phyloP scores from a whole-genome alignment of 1,140 invertebrate species.

The Holcopasites calliopsidis region DNA sequence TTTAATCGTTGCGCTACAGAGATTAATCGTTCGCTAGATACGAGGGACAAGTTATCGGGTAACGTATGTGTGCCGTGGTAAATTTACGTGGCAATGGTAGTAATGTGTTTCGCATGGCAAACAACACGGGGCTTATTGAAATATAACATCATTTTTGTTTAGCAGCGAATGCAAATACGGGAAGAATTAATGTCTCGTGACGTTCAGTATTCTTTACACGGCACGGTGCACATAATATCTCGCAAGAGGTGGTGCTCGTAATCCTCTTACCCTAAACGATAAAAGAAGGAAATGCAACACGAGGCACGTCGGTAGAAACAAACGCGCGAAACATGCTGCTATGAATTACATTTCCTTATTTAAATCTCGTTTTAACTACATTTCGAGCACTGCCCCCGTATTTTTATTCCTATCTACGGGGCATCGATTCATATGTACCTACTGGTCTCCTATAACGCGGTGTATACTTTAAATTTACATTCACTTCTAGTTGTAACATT shows the following conservation, averaged over 20 bases:
- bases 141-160: not conserved
- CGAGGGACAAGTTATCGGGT: slow-evolving; percentile 32
- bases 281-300: not conserved
- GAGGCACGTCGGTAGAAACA: not conserved
- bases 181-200: not conserved
- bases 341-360: not conserved
- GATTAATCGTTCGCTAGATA: slow-evolving; percentile 41
- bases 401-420: not conserved
- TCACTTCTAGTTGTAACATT: not conserved
- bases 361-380: not conserved
- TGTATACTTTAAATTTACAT: not conserved
- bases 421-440: not conserved
- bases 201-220: not conserved
- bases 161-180: not conserved
- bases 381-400: not conserved
- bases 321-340: not conserved
- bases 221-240: not conserved
- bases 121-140: not conserved
- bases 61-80: slow-evolving; percentile 13
- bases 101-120: slow-evolving; percentile 3
- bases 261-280: not conserved
- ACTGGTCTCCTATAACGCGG: not conserved
- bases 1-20: slow-evolving; percentile 32
- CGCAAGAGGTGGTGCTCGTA: not conserved
- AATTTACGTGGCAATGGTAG: slow-evolving; percentile 21